phyloP scores from a whole-genome alignment of 2,888 invertebrate genomes.

The Villa cingulata region DNA sequence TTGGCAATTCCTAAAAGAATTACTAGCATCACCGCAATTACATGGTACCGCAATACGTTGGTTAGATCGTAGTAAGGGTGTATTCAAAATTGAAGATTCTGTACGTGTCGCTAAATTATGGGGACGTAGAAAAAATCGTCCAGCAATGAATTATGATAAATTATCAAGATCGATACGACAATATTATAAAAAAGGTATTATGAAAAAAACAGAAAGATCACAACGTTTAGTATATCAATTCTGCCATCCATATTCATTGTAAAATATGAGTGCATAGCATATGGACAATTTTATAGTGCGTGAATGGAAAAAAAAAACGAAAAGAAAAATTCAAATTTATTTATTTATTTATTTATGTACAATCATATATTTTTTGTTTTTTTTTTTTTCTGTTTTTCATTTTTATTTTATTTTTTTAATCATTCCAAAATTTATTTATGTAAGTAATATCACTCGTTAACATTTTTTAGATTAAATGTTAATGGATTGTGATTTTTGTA shows the following conservation, averaged over 20 bases:
- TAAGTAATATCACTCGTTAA: neutral
- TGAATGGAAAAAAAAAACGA: neutral
- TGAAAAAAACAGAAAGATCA: slow-evolving; percentile 97
- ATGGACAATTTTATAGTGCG: too few species aligned
- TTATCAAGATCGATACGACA: slow-evolving; percentile 93
- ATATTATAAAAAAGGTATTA: slow-evolving; percentile 98
- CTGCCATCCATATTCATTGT: slow-evolving; percentile 70
- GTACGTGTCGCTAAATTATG: slow-evolving; percentile 93
- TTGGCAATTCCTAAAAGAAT: slow-evolving; percentile 97
- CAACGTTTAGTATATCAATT: slow-evolving; percentile 98
- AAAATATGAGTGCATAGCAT: neutral
- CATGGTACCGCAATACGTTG: slow-evolving; percentile 94
- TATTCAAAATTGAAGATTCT: slow-evolving; percentile 99
- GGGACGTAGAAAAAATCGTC: slow-evolving; percentile 96
- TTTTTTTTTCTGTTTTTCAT: too few species aligned
- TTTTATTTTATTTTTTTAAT: too few species aligned
- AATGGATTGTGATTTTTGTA: too few species aligned
- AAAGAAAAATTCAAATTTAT: too few species aligned
- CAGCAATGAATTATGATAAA: slow-evolving; percentile 99
- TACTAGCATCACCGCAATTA: slow-evolving; percentile 73
- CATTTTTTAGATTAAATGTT: neutral
- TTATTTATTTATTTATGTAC: too few species aligned
- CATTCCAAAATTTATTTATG: neutral
- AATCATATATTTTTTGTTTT: too few species aligned
- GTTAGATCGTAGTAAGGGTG: slow-evolving; percentile 86